These are phyloP conservation scores for Erannis defoliaria DNA, from an alignment of 2,888 invertebrate species.

Conservation along the genomic window DNA sequence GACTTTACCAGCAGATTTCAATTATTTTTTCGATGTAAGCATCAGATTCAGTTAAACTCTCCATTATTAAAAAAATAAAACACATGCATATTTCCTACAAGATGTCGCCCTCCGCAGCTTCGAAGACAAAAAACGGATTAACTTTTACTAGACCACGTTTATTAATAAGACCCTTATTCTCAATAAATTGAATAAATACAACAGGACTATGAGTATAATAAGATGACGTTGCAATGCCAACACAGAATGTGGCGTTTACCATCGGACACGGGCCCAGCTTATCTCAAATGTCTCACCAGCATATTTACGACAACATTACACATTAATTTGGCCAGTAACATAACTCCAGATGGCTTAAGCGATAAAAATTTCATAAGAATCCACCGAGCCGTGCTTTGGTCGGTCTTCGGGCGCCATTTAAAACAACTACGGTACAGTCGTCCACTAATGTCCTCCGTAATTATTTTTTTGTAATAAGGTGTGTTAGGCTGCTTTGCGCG, in stretches of 20 bases:
- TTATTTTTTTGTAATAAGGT: slow-evolving; percentile 27
- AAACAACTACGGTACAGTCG: slow-evolving; percentile 14
- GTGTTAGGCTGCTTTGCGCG: slow-evolving; percentile 9
- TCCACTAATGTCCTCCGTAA: slow-evolving; percentile 11
- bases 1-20: too few species aligned
- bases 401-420: slow-evolving; percentile 30
- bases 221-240: too few species aligned
- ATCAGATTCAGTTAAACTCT: too few species aligned
- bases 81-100: too few species aligned
- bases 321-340: slow-evolving; percentile 22
- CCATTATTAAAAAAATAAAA: too few species aligned
- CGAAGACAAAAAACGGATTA: too few species aligned
- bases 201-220: too few species aligned
- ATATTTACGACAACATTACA: slow-evolving; percentile 3
- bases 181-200: too few species aligned
- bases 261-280: not conserved
- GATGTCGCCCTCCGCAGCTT: too few species aligned
- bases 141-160: too few species aligned
- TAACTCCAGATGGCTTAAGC: slow-evolving; percentile 23
- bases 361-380: slow-evolving; percentile 35
- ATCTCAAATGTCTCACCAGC: not conserved
- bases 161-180: too few species aligned
- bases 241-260: not conserved
- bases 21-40: too few species aligned
- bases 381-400: slow-evolving; percentile 19